Conservation (phyloP, 2,113 vertebrate species). For the Amazona vittata region DNA sequence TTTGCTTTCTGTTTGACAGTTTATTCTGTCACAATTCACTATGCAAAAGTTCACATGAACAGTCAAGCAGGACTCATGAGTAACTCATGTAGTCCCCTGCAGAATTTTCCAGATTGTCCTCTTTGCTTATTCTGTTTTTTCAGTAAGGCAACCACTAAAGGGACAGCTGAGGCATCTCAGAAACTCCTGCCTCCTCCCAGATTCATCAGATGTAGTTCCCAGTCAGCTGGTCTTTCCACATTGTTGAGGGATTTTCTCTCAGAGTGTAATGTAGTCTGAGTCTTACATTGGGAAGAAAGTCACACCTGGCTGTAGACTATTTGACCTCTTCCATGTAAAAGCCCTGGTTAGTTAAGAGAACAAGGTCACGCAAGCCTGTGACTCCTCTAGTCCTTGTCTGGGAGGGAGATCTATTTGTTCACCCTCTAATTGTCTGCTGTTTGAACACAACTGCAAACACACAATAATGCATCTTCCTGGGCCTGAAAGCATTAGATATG, state of each 20-base stretch:
- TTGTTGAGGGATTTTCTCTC: background rate
- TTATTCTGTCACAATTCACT: background rate
- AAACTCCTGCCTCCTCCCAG: background rate
- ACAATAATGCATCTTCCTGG: background rate
- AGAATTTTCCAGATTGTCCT: background rate
- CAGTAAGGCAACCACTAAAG: background rate
- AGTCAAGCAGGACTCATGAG: background rate
- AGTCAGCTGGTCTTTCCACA: background rate
- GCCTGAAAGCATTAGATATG: background rate
- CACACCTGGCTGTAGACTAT: background rate
- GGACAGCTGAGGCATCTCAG: background rate
- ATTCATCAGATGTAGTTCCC: background rate
- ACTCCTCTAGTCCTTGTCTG: background rate
- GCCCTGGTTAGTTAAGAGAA: background rate
- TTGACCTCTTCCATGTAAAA: background rate
- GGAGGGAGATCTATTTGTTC: background rate
- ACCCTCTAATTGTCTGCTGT: background rate
- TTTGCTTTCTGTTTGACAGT: background rate
- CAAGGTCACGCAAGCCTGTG: background rate
- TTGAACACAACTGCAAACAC: background rate
- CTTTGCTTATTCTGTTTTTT: background rate
- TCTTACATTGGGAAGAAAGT: fast-evolving
- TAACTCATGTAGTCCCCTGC: background rate
- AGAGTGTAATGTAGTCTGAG: background rate
- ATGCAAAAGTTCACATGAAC: background rate